phyloP scores from a whole-genome alignment of 2,888 invertebrate genomes.

The Embidobia sp. region DNA sequence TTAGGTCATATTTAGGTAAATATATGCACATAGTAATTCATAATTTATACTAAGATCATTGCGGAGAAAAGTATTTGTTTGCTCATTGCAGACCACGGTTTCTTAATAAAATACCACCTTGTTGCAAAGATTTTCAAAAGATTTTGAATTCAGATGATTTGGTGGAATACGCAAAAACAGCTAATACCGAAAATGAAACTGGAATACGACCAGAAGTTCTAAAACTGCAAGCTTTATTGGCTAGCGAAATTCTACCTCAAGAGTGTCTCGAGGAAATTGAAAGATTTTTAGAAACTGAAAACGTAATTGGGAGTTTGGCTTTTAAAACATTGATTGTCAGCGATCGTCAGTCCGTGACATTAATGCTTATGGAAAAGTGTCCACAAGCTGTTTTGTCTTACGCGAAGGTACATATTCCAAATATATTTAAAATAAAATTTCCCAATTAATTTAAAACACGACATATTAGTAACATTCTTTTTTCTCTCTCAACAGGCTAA shows the following conservation, averaged over 20 bases:
- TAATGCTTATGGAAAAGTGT: slow-evolving; percentile 84
- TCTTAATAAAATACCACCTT: slow-evolving; percentile 83
- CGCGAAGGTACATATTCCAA: slow-evolving; percentile 83
- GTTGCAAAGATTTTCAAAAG: slow-evolving; percentile 71
- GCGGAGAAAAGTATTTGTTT: slow-evolving; percentile 81
- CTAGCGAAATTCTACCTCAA: slow-evolving; percentile 83
- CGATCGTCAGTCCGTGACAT: slow-evolving; percentile 82
- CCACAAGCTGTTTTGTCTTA: slow-evolving; percentile 86
- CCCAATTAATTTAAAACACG: no score
- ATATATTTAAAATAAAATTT: background rate
- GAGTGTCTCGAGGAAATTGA: slow-evolving; percentile 85
- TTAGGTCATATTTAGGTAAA: slow-evolving; percentile 84
- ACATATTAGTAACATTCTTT: no score
- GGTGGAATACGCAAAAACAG: slow-evolving; percentile 68
- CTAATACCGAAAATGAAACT: slow-evolving; percentile 62
- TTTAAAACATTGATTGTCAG: slow-evolving; percentile 82
- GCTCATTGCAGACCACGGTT: slow-evolving; percentile 81
- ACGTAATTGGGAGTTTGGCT: slow-evolving; percentile 83
- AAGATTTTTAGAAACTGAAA: slow-evolving; percentile 84
- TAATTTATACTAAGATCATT: slow-evolving; percentile 68
- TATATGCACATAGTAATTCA: slow-evolving; percentile 78
- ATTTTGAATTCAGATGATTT: slow-evolving; percentile 67
- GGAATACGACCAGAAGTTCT: slow-evolving; percentile 72
- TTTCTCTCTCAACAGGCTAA: slow-evolving; percentile 71
- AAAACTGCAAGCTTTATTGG: slow-evolving; percentile 84